Conservation (phyloP, 2,797 vertebrate genomes). For the Anguilla anguilla region DNA sequence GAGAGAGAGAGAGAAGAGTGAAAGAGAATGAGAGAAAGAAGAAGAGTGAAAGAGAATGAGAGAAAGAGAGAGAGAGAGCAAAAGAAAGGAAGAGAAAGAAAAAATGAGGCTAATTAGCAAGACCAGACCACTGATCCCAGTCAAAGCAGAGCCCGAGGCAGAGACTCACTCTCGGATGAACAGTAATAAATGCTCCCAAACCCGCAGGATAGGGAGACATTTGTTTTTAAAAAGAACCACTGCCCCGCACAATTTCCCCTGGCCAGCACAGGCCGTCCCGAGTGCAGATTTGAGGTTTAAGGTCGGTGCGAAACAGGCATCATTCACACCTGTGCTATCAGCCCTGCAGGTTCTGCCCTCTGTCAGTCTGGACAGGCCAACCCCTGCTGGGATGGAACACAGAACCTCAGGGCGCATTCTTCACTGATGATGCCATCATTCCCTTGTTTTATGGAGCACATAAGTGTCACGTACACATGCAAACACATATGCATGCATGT, state of each 20-base stretch:
- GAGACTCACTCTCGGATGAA: too few species aligned
- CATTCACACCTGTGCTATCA: conserved; percentile 1
- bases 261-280: background rate
- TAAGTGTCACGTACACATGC: background rate
- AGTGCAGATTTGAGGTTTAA: background rate
- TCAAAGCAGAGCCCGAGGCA: too few species aligned
- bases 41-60: too few species aligned
- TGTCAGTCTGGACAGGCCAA: background rate
- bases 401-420: background rate
- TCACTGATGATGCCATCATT: background rate
- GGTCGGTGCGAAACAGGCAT: background rate
- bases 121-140: too few species aligned
- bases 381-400: background rate
- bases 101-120: too few species aligned
- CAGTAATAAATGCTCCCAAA: too few species aligned
- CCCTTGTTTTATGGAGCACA: background rate
- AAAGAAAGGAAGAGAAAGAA: too few species aligned
- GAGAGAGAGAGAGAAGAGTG: too few species aligned
- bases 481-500: background rate
- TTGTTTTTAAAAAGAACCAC: background rate
- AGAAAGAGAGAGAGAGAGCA: too few species aligned
- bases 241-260: background rate
- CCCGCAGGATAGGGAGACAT: background rate
- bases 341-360: background rate
- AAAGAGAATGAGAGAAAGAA: too few species aligned